Evolutionary conservation across 2,888 invertebrate species (phyloP).

Genomic region (Drosophila cognata): DNA sequence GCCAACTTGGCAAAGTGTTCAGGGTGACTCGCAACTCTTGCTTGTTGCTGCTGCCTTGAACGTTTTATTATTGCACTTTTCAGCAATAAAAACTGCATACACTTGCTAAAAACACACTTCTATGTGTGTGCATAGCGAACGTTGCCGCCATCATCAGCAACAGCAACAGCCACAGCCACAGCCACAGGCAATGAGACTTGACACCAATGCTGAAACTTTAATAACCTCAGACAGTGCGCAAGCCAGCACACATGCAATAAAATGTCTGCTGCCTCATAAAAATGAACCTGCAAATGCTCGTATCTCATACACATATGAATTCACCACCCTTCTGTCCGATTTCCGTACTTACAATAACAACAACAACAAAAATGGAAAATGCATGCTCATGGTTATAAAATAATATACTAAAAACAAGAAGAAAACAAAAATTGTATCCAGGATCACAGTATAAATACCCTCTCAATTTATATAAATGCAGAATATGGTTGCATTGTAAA

Average conservation of each 20-base stretch:
- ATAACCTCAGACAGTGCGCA: conserved; percentile 68
- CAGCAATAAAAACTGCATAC: conserved; percentile 67
- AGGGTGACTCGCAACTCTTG: conserved; percentile 4
- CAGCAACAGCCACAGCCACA: conserved; percentile 51
- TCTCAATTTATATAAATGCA: neutral
- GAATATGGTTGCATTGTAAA: neutral
- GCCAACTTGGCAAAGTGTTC: conserved; percentile 27
- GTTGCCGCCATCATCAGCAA: conserved; percentile 40
- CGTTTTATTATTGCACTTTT: conserved; percentile 79
- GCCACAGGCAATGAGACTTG: conserved; percentile 66
- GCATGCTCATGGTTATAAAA: neutral
- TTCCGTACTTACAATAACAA: neutral
- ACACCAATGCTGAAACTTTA: conserved; percentile 72
- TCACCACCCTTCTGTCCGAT: neutral
- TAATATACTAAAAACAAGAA: neutral
- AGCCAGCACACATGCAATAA: conserved; percentile 70
- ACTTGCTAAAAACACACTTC: conserved; percentile 8
- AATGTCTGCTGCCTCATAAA: conserved; percentile 71
- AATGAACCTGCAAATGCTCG: conserved; percentile 33
- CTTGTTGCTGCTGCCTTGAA: conserved; percentile 64
- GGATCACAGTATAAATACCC: neutral
- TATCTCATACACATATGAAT: conserved; percentile 12
- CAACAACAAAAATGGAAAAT: neutral
- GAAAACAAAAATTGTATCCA: neutral
- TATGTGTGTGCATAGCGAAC: neutral